Percentiles rank a stretch among this genome's conserved stretches.
phyloP scores from a whole-genome alignment of 1,140 invertebrate species.

The Achroia grisella region DNA sequence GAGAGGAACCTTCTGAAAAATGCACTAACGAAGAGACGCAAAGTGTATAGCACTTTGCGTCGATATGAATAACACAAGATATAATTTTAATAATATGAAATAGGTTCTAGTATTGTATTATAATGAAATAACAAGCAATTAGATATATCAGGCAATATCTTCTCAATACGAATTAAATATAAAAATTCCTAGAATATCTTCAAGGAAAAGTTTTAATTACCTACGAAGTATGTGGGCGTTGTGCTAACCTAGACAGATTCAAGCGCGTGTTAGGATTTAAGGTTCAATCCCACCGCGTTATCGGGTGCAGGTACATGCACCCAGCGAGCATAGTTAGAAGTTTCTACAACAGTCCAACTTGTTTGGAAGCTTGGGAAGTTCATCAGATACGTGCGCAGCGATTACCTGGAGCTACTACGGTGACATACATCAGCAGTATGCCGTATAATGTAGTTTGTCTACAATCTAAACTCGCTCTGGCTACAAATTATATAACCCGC shows the following conservation, averaged over 20 bases:
- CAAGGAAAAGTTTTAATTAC: conserved; percentile 48
- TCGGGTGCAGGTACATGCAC: conserved; percentile 61
- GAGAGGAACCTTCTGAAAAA: too few relatives aligned
- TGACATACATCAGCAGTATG: conserved; percentile 34
- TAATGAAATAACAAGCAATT: too few relatives aligned
- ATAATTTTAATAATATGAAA: too few relatives aligned
- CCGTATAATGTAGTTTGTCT: neutral
- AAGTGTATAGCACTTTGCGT: too few relatives aligned
- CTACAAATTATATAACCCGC: too few relatives aligned
- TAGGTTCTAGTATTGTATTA: too few relatives aligned
- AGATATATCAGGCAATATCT: too few relatives aligned
- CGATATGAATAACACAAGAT: too few relatives aligned
- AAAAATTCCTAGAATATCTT: neutral
- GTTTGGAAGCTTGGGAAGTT: conserved; percentile 66
- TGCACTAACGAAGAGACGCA: too few relatives aligned
- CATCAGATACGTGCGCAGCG: conserved; percentile 66
- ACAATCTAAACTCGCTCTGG: too few relatives aligned
- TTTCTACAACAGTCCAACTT: conserved; percentile 63
- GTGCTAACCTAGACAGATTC: conserved; percentile 29
- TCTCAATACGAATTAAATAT: too few relatives aligned
- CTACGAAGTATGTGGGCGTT: conserved; percentile 25
- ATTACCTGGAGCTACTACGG: conserved; percentile 51
- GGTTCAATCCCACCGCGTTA: conserved; percentile 48
- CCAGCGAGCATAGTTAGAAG: conserved; percentile 51
- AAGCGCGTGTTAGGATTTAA: conserved; percentile 54